These are phyloP conservation scores for Crocuta crocuta DNA, from an alignment of 2,113 vertebrate species.

Conservation along the genomic window DNA sequence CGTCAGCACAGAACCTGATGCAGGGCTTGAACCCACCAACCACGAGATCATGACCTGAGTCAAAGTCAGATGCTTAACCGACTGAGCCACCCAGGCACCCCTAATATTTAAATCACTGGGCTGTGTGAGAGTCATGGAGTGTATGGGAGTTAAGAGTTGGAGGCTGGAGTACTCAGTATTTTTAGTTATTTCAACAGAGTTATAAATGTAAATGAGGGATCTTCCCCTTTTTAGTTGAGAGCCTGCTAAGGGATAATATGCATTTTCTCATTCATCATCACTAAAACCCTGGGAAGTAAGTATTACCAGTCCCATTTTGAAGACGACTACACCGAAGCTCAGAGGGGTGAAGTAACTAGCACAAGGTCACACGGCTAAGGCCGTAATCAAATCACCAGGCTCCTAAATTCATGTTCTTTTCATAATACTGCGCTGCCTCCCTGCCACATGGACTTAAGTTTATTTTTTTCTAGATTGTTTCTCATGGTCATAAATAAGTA, in stretches of 20 bases:
- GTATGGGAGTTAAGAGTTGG: accelerated
- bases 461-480: not conserved
- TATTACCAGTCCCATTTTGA: not conserved
- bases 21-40: too few relatives aligned
- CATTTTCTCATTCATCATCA: not conserved
- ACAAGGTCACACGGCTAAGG: not conserved
- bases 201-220: not conserved
- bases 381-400: too few relatives aligned
- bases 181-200: not conserved
- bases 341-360: not conserved
- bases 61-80: too few relatives aligned
- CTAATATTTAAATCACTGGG: not conserved
- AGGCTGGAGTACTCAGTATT: not conserved
- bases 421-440: not conserved
- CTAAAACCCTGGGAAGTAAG: not conserved
- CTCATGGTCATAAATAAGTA: not conserved
- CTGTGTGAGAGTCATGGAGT: not conserved
- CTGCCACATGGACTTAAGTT: not conserved
- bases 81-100: too few relatives aligned
- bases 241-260: not conserved
- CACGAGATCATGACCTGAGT: too few relatives aligned
- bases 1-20: too few relatives aligned
- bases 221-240: not conserved
- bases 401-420: not conserved
- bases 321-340: not conserved